Conservation (phyloP, 2,113 vertebrate genomes). For the Archocentrus centrarchus region DNA sequence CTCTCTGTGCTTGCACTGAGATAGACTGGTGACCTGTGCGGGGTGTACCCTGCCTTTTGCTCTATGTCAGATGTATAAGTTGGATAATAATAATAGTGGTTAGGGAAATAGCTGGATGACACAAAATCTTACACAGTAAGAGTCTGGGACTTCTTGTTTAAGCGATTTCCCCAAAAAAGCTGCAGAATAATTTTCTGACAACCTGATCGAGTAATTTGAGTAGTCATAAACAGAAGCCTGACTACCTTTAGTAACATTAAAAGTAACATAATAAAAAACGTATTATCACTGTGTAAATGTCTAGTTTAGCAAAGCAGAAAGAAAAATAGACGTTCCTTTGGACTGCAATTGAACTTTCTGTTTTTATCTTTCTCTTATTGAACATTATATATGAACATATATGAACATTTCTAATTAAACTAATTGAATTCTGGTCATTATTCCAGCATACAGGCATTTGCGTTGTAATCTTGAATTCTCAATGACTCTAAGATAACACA, state of each 20-base stretch:
- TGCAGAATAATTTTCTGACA: not conserved
- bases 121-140: not conserved
- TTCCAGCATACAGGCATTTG: conserved; percentile 12
- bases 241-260: conserved; percentile 2
- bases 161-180: not conserved
- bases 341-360: not conserved
- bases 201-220: not conserved
- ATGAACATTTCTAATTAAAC: conserved; percentile 25
- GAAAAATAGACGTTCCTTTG: conserved; percentile 23
- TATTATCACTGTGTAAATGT: not conserved
- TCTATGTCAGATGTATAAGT: not conserved
- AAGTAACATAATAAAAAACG: not conserved
- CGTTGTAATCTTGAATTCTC: conserved; percentile 11
- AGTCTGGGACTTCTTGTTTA: not conserved
- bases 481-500: conserved; percentile 7
- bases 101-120: not conserved
- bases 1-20: not conserved
- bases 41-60: not conserved
- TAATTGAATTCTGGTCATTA: conserved; percentile 2
- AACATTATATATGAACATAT: no score
- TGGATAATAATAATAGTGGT: not conserved
- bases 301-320: not conserved
- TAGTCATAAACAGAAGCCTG: not conserved
- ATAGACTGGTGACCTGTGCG: not conserved
- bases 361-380: conserved; percentile 14